Conservation (phyloP, 2,797 vertebrate genomes). For the Manis pentadactyla region DNA sequence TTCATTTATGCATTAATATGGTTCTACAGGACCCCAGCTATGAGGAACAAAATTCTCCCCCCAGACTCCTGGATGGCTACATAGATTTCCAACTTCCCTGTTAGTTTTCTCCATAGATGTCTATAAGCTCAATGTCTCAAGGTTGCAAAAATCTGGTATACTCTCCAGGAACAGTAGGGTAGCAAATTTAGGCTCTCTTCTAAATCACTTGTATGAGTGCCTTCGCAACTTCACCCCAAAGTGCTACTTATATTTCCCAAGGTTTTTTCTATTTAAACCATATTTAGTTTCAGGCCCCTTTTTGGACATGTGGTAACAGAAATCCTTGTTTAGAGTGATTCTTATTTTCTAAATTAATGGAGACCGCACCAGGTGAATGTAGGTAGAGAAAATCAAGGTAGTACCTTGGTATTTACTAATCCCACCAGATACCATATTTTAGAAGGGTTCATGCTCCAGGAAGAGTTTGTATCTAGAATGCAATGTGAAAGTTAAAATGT, state of each 20-base stretch:
- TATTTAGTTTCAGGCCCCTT: slow-evolving; percentile 63
- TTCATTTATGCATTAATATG: slow-evolving; percentile 37
- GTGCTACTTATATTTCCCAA: slow-evolving; percentile 73
- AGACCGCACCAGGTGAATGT: slow-evolving; percentile 43
- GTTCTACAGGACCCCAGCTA: slow-evolving; percentile 18
- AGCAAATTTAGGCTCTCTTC: slow-evolving; percentile 62
- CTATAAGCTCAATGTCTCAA: neutral
- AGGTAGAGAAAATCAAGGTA: slow-evolving; percentile 29
- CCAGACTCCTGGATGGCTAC: neutral
- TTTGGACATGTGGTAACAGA: slow-evolving; percentile 50
- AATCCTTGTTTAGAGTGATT: slow-evolving; percentile 25
- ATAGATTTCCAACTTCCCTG: neutral
- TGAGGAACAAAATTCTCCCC: neutral
- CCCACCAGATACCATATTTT: neutral
- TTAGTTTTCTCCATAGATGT: slow-evolving; percentile 41
- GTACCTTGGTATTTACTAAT: neutral
- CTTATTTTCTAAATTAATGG: neutral
- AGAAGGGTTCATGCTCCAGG: neutral
- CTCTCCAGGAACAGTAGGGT: slow-evolving; percentile 42
- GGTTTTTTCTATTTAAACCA: slow-evolving; percentile 60
- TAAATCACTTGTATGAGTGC: slow-evolving; percentile 75
- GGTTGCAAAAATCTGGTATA: slow-evolving; percentile 41
- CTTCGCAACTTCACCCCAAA: slow-evolving; percentile 80
- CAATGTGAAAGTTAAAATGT: neutral
- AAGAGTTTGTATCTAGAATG: neutral